Base-by-base conservation (phyloP, 2,888 invertebrate genomes). In the Drosophila kuntzei region DNA sequence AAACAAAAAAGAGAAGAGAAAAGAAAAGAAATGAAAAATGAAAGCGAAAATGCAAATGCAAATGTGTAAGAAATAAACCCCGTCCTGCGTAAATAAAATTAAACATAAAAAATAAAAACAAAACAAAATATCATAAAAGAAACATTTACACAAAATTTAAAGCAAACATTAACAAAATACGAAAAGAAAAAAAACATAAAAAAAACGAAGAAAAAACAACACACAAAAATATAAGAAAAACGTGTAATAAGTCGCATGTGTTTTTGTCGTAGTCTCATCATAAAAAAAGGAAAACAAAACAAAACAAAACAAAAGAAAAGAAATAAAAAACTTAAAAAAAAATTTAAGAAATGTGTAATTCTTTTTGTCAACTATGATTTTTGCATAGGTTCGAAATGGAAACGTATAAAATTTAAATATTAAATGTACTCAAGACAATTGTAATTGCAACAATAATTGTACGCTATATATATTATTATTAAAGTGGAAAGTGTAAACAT, bases 401-500 rank as follows among this genome's bases (percentile, higher is more conserved):
- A 82, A 71, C 78, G 69, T 76, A 80, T 79, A 79, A 80, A 58
- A 73, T 77, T 81, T 81, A 80, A 87, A 87, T 88, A 79, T 89
- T 90, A 85, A 90, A 91, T 90, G 90, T 90, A 91, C 90, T 91
- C 91, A 89, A 90, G 90, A 90, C 90, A 91, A 91, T 91, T 90
- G 90, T 91, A 90, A 91, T 90, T 90, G 91, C 91, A 90, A 90
- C 90, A 90, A 91, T 91, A 90, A 90, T 91, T 90, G 90, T 90
- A 90, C 91, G 91, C 91, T 91, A 90, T 79, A 90, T 87, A 89
- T 88, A 86, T 76, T 88, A 86, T 88, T 86, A 88, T 80, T 71
- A 87, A 80, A 57, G 75, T 80, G 77, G 55, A 80, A 74, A 65
- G 49, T 60, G 59, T 59, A 66, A 62, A 53, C 61, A 65, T 67